These are phyloP conservation scores for Pararge aegeria DNA, from an alignment of 1,140 invertebrate species.

Conservation along the genomic window DNA sequence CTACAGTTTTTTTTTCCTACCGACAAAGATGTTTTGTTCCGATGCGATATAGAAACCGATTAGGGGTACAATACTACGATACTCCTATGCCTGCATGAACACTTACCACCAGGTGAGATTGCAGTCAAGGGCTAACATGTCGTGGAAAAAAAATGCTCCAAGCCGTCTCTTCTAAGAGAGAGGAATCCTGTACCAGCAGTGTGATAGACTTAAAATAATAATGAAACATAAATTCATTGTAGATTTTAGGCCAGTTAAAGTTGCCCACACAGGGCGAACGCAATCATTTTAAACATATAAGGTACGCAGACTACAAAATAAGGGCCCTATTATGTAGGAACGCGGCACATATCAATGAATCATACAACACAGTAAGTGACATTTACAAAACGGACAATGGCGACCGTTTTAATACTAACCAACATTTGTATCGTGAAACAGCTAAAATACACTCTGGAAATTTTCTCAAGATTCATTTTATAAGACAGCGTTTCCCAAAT, in stretches of 20 bases:
- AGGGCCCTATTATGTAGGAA: conserved; percentile 28
- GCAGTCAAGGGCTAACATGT: too few species aligned
- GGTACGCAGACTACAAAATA: conserved; percentile 22
- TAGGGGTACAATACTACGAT: too few species aligned
- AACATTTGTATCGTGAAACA: conserved; percentile 39
- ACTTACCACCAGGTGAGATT: too few species aligned
- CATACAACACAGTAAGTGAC: conserved; percentile 28
- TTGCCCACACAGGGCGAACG: conserved; percentile 25
- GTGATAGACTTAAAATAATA: too few species aligned
- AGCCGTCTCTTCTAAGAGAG: too few species aligned
- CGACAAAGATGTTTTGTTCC: too few species aligned
- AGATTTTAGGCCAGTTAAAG: neutral
- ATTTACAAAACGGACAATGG: conserved; percentile 31
- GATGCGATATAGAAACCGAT: too few species aligned
- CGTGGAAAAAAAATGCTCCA: too few species aligned
- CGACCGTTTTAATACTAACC: conserved; percentile 19
- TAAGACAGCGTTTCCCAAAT: neutral
- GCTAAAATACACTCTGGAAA: conserved; percentile 49
- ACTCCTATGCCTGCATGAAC: too few species aligned
- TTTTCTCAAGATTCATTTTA: conserved; percentile 62
- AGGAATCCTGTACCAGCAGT: too few species aligned
- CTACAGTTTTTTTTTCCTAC: too few species aligned
- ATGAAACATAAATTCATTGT: neutral
- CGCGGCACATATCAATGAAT: conserved; percentile 31
- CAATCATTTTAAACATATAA: conserved; percentile 29